Evolutionary conservation across 2,113 vertebrate species (phyloP).

Genomic region (Microcebus griseorufus): DNA sequence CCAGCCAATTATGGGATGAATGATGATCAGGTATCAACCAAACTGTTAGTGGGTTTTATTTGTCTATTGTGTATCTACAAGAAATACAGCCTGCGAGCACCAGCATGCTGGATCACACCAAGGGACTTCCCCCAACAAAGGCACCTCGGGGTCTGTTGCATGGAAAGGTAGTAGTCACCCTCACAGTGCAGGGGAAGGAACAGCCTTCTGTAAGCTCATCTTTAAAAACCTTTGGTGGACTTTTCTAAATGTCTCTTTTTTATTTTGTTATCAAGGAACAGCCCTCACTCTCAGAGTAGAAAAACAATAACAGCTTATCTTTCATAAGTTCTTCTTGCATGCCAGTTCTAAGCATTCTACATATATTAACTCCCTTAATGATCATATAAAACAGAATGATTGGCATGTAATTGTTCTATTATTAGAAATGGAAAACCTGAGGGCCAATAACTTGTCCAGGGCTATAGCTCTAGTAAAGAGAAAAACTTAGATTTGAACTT

Average conservation of each 20-base stretch:
- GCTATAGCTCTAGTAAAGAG: not conserved
- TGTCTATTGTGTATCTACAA: not conserved
- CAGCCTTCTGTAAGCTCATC: not conserved
- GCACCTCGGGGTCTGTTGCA: accelerated
- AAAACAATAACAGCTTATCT: not conserved
- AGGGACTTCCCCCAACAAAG: not conserved
- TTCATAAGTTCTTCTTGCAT: not conserved
- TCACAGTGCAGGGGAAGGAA: not conserved
- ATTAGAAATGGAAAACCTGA: not conserved
- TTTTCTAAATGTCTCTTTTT: not conserved
- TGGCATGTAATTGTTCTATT: not conserved
- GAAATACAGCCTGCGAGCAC: not conserved
- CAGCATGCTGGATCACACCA: not conserved
- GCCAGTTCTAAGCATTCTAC: not conserved
- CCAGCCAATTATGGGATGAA: not conserved
- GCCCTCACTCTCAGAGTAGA: accelerated
- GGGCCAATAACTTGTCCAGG: not conserved
- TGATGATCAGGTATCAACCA: not conserved
- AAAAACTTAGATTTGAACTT: not conserved
- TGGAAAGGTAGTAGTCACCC: not conserved
- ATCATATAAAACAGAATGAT: not conserved
- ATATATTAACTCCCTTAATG: not conserved
- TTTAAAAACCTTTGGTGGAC: not conserved
- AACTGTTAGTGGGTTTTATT: not conserved
- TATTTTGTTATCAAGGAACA: not conserved